Percentiles rank a stretch among this genome's conserved stretches.
Evolutionary conservation across 2,797 vertebrate species (phyloP).

Genomic region (Hoplostethus atlanticus): DNA sequence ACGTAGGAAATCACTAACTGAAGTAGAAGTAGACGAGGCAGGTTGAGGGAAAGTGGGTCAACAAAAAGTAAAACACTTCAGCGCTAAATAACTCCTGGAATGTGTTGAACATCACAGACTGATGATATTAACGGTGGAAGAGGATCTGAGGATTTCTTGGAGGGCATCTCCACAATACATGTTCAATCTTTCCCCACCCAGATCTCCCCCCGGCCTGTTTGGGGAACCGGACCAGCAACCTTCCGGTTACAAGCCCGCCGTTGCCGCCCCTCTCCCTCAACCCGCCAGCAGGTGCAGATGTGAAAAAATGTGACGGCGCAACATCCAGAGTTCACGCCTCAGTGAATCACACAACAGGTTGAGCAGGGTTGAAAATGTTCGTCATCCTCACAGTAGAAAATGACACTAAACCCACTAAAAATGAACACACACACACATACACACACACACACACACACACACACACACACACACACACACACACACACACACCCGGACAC

Average conservation of each 20-base stretch:
- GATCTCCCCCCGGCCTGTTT: too few species aligned
- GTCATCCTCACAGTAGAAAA: constrained; percentile 50
- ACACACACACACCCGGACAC: constrained; percentile 28
- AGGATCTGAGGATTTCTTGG: too few species aligned
- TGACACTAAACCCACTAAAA: not conserved
- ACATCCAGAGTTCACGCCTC: not conserved
- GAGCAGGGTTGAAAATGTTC: constrained; percentile 32
- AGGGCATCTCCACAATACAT: too few species aligned
- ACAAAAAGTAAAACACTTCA: too few species aligned
- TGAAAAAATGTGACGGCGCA: not conserved
- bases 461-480: constrained; percentile 24
- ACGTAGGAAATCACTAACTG: not conserved
- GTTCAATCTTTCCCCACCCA: too few species aligned
- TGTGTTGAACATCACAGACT: too few species aligned
- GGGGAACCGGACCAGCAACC: too few species aligned
- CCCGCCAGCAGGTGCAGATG: too few species aligned
- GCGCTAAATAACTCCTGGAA: too few species aligned
- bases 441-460: constrained; percentile 25
- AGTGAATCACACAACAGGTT: constrained; percentile 50
- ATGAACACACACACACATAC: not conserved
- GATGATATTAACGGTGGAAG: too few species aligned
- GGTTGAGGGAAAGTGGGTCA: not conserved
- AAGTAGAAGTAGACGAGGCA: not conserved
- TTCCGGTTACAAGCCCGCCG: too few species aligned
- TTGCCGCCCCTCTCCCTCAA: too few species aligned